Evolutionary conservation across 2,797 vertebrate species (phyloP), one percentile per base, ranked within the genome.

Genomic region (Helostoma temminkii): DNA sequence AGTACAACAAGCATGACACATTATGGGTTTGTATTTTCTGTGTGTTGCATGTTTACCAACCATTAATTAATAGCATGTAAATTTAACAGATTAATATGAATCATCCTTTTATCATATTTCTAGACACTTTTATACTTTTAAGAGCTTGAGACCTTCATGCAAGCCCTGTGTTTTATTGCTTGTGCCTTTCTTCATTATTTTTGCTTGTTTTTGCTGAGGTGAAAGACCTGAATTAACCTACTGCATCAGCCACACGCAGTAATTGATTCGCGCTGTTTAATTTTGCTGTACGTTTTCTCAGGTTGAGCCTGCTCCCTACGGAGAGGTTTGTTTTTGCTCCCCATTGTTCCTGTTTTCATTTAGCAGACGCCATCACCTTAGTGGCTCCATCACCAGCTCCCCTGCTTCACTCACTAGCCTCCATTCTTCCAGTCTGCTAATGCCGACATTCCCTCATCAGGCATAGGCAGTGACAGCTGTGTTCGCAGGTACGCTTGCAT

Each of bases 311-410:
- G 65, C 64, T 85, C 74, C 68, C 62, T 28, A 46, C 10, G 9
- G 64, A 57, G 21, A 54, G 49, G 30, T 76, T 86, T 84, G 69
- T 50, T 82, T 80, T 82, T 43, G 50, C 47, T 72, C 56, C 41
- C 53, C 28, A 52, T 95, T 93, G 88, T 93, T 93, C 93, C 90
- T 94, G 43, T 78, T 95, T 94, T 94, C 93, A 93, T 94, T 94
- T 91, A 93, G 93, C 94, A 92, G 93, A 96, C 93, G 86, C 93
- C 93, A 93, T 93, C 91, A 94, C 88, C 92, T 92, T 94, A 92
- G 92, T 89, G 91, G 92, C 94, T 82, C 92, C 91, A 91, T 91
- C 92, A 92, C 92, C 93, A 93, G 91, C 92, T 92, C 93, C 89
- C 90, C 83, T 89, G 90, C 91, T 92, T 93, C 92, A 89, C 90